Conservation (phyloP, 2,113 vertebrate genomes). For the Corvus moneduloides region DNA sequence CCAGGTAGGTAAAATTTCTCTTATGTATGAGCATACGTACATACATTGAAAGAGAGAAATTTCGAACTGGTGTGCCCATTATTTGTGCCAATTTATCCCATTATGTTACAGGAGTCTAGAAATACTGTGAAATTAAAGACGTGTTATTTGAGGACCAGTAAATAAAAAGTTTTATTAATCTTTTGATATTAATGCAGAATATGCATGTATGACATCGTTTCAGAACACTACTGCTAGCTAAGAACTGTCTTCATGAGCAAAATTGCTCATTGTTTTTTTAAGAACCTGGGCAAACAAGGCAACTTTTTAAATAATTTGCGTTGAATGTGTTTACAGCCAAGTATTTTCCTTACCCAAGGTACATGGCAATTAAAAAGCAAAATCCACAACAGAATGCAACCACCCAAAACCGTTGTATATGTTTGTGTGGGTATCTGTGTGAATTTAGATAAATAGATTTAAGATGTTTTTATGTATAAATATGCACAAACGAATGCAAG, state of each 20-base stretch:
- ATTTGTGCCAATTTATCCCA: neutral
- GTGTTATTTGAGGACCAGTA: neutral
- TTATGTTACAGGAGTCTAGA: neutral
- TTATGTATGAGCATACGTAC: neutral
- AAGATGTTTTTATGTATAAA: neutral
- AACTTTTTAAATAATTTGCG: neutral
- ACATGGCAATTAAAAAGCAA: neutral
- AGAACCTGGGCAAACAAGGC: neutral
- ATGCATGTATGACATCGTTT: neutral
- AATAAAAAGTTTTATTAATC: neutral
- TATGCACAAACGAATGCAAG: neutral
- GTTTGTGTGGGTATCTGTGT: accelerated
- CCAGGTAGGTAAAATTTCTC: neutral
- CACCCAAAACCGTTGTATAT: neutral
- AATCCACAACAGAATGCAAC: neutral
- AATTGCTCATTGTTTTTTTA: neutral
- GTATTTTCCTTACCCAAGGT: neutral
- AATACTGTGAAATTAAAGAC: neutral
- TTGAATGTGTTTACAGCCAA: neutral
- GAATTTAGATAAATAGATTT: neutral
- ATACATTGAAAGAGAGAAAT: neutral
- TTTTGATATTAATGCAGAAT: neutral
- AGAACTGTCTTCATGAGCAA: neutral
- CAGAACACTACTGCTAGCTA: neutral
- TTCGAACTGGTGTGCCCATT: neutral